phyloP scores from a whole-genome alignment of 2,797 vertebrate genomes.

The Rhynchotus rufescens region DNA sequence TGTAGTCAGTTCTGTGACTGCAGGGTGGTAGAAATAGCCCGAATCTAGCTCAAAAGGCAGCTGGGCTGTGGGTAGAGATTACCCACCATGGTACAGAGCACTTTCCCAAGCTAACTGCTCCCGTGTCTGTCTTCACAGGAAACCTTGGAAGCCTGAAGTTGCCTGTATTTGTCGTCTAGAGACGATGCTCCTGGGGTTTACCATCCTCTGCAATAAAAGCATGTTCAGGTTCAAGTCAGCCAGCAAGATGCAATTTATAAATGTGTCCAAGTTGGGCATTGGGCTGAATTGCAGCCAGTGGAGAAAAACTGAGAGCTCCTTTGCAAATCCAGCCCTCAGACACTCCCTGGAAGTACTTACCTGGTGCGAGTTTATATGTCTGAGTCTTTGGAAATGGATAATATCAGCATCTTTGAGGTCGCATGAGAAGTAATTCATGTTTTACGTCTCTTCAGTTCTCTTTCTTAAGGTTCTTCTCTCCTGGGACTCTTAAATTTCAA shows the following conservation, averaged over 20 bases:
- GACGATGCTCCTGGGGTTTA: rapidly evolving
- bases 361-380: background rate
- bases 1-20: background rate
- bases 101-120: background rate
- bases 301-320: background rate
- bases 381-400: background rate
- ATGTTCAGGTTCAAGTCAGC: background rate
- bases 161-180: background rate
- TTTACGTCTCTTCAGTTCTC: background rate
- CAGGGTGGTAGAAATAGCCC: background rate
- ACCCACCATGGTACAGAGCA: background rate
- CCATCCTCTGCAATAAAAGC: background rate
- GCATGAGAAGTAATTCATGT: background rate
- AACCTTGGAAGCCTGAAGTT: background rate
- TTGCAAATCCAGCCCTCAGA: background rate
- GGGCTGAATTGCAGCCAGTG: rapidly evolving
- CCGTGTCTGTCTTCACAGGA: rapidly evolving
- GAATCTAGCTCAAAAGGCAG: background rate
- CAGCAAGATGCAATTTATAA: background rate
- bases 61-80: background rate
- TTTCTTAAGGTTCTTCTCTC: background rate
- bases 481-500: background rate
- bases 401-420: background rate
- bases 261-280: background rate
- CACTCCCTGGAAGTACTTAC: background rate